phyloP scores from a whole-genome alignment of 2,113 vertebrate species.

The Lucifuga dentata region DNA sequence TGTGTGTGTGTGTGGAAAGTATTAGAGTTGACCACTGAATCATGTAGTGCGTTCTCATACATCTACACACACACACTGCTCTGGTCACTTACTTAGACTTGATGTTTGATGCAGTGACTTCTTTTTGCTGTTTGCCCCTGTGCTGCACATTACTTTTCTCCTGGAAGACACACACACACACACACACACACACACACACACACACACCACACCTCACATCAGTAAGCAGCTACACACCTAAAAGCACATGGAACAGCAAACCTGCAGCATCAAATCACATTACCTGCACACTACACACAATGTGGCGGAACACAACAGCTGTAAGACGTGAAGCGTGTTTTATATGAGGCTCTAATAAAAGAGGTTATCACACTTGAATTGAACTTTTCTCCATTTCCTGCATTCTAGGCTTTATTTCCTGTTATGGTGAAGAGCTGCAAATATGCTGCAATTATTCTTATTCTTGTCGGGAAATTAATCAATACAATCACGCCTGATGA shows the following conservation, averaged over 20 bases:
- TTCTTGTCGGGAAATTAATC: too few species aligned
- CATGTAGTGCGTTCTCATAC: too few species aligned
- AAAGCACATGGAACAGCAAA: not conserved
- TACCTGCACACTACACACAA: conserved; percentile 8
- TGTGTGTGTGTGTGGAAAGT: too few species aligned
- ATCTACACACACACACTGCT: not conserved
- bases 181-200: conserved; percentile 17
- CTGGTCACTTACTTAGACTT: conserved; percentile 80
- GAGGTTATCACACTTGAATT: too few species aligned
- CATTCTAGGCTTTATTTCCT: too few species aligned
- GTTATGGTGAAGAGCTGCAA: too few species aligned
- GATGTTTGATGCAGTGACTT: conserved; percentile 73
- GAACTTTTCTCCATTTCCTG: too few species aligned
- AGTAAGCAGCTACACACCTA: conserved; percentile 17
- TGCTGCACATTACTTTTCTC: conserved; percentile 80
- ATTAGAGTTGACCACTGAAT: too few species aligned
- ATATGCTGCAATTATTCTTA: too few species aligned
- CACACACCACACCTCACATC: conserved; percentile 18
- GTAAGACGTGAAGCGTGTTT: not conserved
- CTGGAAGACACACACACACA: conserved; percentile 68
- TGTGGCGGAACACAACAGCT: not conserved
- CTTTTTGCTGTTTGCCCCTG: conserved; percentile 81
- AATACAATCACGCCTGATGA: too few species aligned
- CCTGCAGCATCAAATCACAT: conserved; percentile 41
- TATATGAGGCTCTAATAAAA: conserved; percentile 26